Evolutionary conservation across 2,888 invertebrate species (phyloP).

Genomic region (Pecten maximus): DNA sequence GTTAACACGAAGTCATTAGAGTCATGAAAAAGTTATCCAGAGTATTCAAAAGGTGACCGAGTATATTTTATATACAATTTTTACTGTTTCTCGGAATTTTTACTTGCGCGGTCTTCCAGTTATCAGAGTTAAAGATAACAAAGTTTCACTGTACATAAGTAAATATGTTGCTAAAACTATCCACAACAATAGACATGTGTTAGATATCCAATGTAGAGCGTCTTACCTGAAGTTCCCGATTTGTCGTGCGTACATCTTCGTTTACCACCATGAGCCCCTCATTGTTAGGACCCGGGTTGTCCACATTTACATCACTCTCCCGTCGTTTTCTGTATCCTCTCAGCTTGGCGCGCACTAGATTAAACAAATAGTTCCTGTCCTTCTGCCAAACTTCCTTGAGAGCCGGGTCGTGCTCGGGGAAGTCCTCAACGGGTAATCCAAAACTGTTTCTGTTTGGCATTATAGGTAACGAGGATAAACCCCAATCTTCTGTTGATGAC

Average conservation of each 20-base stretch:
- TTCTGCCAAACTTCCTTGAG: conserved; percentile 71
- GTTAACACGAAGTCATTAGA: too few relatives aligned
- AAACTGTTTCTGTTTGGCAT: not conserved
- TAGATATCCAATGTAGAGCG: too few relatives aligned
- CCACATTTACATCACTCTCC: conserved; percentile 56
- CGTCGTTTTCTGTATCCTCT: conserved; percentile 58
- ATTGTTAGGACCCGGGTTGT: conserved; percentile 53
- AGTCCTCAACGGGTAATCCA: conserved; percentile 51
- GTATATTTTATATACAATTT: too few relatives aligned
- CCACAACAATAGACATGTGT: too few relatives aligned
- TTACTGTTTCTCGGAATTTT: too few relatives aligned
- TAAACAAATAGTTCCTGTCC: conserved; percentile 69
- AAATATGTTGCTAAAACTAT: too few relatives aligned
- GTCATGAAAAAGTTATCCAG: too few relatives aligned
- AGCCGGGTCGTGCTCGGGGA: conserved; percentile 69
- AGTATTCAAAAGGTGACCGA: too few relatives aligned
- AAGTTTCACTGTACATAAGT: too few relatives aligned
- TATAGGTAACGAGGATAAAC: not conserved
- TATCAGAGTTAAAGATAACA: too few relatives aligned
- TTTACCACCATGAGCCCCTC: conserved; percentile 58
- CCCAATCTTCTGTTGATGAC: conserved; percentile 49
- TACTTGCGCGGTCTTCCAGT: too few relatives aligned
- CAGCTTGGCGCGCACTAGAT: conserved; percentile 67
- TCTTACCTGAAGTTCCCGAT: conserved; percentile 43
- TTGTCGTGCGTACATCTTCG: conserved; percentile 27